Evolutionary conservation across 2,888 invertebrate genomes (phyloP).

Genomic region (Ectemnius lituratus): DNA sequence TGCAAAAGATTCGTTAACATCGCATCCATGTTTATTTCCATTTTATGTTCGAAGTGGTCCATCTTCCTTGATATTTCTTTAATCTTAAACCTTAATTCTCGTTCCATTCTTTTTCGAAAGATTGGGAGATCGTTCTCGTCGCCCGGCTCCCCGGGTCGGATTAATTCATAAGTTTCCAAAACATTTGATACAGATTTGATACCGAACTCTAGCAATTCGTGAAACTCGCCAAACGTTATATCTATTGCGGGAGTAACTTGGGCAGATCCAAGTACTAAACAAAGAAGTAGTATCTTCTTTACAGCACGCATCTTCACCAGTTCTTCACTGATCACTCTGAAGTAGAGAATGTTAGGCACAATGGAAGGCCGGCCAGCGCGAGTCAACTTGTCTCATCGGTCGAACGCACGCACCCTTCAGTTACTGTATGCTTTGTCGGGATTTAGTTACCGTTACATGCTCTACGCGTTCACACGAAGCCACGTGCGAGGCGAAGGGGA

Average conservation of each 20-base stretch:
- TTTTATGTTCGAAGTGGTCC: conserved; percentile 59
- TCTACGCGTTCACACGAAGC: too few species aligned
- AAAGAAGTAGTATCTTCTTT: conserved; percentile 18
- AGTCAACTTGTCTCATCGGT: too few species aligned
- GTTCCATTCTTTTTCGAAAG: conserved; percentile 82
- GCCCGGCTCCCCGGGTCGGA: conserved; percentile 36
- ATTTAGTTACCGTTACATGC: too few species aligned
- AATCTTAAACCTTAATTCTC: conserved; percentile 69
- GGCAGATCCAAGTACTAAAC: conserved; percentile 11
- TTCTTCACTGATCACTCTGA: too few species aligned
- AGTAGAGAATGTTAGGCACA: too few species aligned
- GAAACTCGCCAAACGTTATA: conserved; percentile 60
- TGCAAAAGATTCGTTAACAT: conserved; percentile 55
- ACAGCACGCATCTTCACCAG: conserved; percentile 15
- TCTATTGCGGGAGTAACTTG: conserved; percentile 8
- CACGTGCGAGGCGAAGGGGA: too few species aligned
- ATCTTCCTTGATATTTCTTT: conserved; percentile 61
- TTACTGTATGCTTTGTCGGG: too few species aligned
- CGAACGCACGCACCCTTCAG: too few species aligned
- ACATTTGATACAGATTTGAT: conserved; percentile 57
- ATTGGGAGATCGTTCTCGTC: conserved; percentile 80
- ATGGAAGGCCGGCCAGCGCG: too few species aligned
- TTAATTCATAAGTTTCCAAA: conserved; percentile 65
- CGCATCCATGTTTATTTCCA: conserved; percentile 49
- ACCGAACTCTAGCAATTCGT: conserved; percentile 67